Evolutionary conservation across 2,888 invertebrate species (phyloP).

Genomic region (Ennomos quercinarius): DNA sequence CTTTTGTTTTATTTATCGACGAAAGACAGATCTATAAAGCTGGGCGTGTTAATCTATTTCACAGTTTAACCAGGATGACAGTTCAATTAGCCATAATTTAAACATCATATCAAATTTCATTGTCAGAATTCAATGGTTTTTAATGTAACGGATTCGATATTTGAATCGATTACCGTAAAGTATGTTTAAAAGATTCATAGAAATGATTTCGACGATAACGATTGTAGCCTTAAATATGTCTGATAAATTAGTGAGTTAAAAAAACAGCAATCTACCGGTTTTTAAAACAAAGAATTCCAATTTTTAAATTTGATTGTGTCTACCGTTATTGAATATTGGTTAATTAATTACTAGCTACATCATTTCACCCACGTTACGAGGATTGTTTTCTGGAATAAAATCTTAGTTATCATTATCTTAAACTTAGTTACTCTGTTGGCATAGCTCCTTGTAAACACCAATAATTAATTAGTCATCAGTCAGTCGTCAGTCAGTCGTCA

Average conservation of each 20-base stretch:
- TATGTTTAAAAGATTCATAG: slow-evolving; percentile 16
- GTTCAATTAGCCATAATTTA: slow-evolving; percentile 19
- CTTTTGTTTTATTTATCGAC: slow-evolving; percentile 10
- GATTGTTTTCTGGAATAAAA: too few relatives aligned
- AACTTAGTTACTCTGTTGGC: too few relatives aligned
- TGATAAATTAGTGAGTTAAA: neutral
- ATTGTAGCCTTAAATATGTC: slow-evolving; percentile 4
- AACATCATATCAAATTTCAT: slow-evolving; percentile 24
- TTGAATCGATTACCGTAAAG: neutral
- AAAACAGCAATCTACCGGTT: too few relatives aligned
- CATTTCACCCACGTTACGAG: too few relatives aligned
- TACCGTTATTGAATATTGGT: too few relatives aligned
- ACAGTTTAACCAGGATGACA: slow-evolving; percentile 16
- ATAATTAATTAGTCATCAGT: too few relatives aligned
- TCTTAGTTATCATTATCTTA: too few relatives aligned
- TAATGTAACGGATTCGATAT: neutral
- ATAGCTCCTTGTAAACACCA: too few relatives aligned
- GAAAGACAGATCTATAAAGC: slow-evolving; percentile 19
- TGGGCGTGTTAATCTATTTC: slow-evolving; percentile 14
- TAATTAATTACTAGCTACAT: too few relatives aligned
- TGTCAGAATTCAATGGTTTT: slow-evolving; percentile 6
- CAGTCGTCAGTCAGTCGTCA: too few relatives aligned
- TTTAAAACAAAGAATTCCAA: too few relatives aligned
- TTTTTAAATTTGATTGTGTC: too few relatives aligned
- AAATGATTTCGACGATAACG: slow-evolving; percentile 25